A percentile compares a stretch with the other conserved stretches of the same genome.
These are phyloP conservation scores for Monomorium pharaonis DNA, from an alignment of 1,140 invertebrate genomes.

Conservation along the genomic window DNA sequence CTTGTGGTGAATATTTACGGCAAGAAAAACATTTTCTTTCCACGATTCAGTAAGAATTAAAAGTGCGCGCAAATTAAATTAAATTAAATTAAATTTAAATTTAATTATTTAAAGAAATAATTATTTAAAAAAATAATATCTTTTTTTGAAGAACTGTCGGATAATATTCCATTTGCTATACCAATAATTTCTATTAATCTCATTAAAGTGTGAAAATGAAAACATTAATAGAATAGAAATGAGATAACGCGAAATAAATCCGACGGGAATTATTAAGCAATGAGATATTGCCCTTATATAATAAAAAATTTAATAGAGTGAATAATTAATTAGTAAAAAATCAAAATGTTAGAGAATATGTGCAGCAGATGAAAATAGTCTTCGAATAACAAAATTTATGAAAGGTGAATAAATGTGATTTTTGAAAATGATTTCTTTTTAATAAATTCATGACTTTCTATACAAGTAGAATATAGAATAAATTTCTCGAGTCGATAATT, in stretches of 20 bases:
- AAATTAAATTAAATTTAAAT: constrained; percentile 13
- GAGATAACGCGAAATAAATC: background rate
- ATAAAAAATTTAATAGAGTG: background rate
- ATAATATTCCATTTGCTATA: background rate
- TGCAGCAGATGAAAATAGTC: background rate
- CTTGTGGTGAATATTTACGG: background rate
- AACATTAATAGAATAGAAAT: background rate
- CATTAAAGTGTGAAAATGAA: background rate
- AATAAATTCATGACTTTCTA: background rate
- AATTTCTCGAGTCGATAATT: background rate
- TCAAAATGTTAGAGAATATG: background rate
- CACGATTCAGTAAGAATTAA: background rate
- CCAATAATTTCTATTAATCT: background rate
- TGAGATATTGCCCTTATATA: background rate
- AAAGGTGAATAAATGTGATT: background rate
- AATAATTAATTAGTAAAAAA: background rate
- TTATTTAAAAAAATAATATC: background rate
- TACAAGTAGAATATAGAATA: background rate
- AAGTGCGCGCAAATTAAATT: background rate
- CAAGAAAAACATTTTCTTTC: background rate
- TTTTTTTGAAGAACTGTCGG: background rate
- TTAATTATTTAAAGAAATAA: background rate
- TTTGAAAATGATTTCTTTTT: background rate
- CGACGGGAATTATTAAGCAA: background rate
- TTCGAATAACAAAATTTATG: background rate